Conservation (phyloP, 2,113 vertebrate species). For the Osmerus eperlanus region DNA sequence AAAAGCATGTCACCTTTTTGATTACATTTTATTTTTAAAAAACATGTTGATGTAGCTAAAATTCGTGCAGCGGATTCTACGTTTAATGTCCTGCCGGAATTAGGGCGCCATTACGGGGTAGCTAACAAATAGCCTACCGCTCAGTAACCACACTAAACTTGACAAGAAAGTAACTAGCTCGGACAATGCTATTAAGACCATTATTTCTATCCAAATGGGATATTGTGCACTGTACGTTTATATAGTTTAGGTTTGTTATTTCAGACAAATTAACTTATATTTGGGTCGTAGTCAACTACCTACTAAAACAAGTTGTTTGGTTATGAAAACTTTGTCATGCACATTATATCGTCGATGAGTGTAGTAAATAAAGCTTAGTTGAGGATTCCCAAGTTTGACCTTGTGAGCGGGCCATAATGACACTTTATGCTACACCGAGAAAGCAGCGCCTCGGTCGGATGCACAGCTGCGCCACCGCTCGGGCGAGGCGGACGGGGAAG, state of each 20-base stretch:
- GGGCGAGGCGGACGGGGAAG: conserved; percentile 6
- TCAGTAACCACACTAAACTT: conserved; percentile 21
- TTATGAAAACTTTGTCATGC: too few relatives aligned
- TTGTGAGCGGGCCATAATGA: conserved; percentile 35
- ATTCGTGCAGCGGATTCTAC: conserved; percentile 62
- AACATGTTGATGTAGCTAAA: too few relatives aligned
- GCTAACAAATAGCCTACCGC: conserved; percentile 34
- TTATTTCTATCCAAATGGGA: too few relatives aligned
- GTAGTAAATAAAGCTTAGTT: not conserved
- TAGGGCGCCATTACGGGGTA: conserved; percentile 68
- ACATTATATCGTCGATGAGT: too few relatives aligned
- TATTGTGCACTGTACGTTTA: too few relatives aligned
- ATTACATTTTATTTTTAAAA: too few relatives aligned
- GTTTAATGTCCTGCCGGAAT: conserved; percentile 71
- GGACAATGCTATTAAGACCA: not conserved
- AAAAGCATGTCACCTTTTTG: too few relatives aligned
- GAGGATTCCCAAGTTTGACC: conserved; percentile 29
- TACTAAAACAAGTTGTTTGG: too few relatives aligned
- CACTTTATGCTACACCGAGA: conserved; percentile 20
- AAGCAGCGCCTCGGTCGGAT: conserved; percentile 30
- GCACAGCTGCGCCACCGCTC: conserved; percentile 26
- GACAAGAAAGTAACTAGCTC: not conserved
- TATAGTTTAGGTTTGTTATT: too few relatives aligned
- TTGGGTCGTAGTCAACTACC: too few relatives aligned
- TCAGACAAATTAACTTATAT: too few relatives aligned